A percentile compares a stretch with the other conserved stretches of the same genome.
Evolutionary conservation across 2,113 vertebrate species (phyloP).

Genomic region (Isurus oxyrinchus): DNA sequence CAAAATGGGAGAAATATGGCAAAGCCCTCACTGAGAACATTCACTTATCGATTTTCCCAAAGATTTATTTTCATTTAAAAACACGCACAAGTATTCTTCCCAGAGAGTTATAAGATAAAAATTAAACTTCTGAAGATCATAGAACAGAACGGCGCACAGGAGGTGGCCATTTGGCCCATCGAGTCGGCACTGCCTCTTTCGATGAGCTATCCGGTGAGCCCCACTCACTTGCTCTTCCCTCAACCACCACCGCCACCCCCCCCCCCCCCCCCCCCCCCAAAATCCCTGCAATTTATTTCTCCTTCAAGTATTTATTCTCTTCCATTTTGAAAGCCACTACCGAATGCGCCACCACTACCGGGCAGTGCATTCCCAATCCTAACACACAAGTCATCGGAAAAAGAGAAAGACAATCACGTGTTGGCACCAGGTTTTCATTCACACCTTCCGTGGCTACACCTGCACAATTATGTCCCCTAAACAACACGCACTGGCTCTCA

Average conservation of each 20-base stretch:
- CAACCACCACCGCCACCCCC: too few relatives aligned
- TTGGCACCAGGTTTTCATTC: neutral
- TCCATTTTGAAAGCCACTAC: neutral
- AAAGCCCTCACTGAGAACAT: neutral
- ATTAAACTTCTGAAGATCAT: neutral
- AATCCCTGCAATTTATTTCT: neutral
- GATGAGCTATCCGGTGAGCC: neutral
- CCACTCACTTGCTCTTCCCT: neutral
- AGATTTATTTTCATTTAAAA: neutral
- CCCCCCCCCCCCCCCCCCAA: too few relatives aligned
- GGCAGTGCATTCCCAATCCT: neutral
- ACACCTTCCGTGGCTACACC: neutral
- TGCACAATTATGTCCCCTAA: neutral
- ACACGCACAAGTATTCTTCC: neutral
- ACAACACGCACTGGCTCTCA: neutral
- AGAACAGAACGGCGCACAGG: neutral
- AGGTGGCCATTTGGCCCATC: neutral
- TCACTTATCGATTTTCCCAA: neutral
- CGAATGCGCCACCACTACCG: neutral
- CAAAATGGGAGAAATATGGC: neutral
- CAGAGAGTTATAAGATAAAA: neutral
- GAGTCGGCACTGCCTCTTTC: neutral
- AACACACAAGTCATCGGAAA: neutral
- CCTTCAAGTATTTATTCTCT: neutral
- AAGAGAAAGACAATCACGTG: neutral